Evolutionary conservation across 2,888 invertebrate species (phyloP).

Genomic region (Spodoptera littoralis): DNA sequence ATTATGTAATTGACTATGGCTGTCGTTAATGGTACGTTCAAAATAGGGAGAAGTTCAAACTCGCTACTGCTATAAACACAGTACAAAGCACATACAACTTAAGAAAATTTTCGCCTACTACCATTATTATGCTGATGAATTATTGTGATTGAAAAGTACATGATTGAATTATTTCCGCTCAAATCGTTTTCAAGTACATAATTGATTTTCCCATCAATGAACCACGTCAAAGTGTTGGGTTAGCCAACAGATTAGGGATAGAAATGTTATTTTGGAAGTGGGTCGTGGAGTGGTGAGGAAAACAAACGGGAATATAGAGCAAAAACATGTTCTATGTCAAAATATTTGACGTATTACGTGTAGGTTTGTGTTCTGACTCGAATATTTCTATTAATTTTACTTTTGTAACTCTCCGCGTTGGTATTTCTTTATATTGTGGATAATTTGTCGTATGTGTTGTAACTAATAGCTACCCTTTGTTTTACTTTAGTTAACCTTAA

Average conservation of each 20-base stretch:
- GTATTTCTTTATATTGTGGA: too few relatives aligned
- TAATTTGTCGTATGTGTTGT: too few relatives aligned
- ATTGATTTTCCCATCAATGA: conserved; percentile 20
- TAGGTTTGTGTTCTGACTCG: not conserved
- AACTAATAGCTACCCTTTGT: too few relatives aligned
- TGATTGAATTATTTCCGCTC: conserved; percentile 18
- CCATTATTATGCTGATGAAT: not conserved
- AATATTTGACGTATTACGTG: conserved; percentile 30
- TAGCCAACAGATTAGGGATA: conserved; percentile 27
- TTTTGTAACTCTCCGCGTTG: too few relatives aligned
- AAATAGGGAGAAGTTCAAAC: too few relatives aligned
- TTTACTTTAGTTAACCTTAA: too few relatives aligned
- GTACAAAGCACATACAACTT: too few relatives aligned
- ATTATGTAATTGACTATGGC: not conserved
- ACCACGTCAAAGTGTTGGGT: conserved; percentile 5
- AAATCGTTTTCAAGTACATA: not conserved
- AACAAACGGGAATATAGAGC: conserved; percentile 21
- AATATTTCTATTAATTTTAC: too few relatives aligned
- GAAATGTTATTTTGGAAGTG: conserved; percentile 33
- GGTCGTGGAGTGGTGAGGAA: conserved; percentile 20
- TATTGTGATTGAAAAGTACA: conserved; percentile 4
- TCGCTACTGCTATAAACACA: too few relatives aligned
- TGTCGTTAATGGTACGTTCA: not conserved
- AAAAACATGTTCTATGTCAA: conserved; percentile 24
- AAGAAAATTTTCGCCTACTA: too few relatives aligned